Conservation (phyloP, 2,888 invertebrate genomes). For the Mimachlamys varia region DNA sequence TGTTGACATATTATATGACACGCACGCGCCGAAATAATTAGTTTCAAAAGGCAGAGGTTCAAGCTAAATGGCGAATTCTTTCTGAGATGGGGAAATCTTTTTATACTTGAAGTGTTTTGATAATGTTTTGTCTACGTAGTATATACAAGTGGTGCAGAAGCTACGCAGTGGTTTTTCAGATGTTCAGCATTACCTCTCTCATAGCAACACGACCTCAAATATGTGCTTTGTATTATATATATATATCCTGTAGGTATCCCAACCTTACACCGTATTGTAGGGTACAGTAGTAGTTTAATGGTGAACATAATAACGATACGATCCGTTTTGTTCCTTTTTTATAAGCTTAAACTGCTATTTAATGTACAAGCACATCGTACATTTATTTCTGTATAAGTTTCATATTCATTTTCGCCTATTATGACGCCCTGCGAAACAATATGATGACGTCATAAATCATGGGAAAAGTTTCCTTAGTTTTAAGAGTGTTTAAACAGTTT, state of each 20-base stretch:
- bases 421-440: too few species aligned
- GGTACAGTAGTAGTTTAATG: too few species aligned
- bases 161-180: background rate
- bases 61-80: constrained; percentile 36
- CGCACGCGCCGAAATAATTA: constrained; percentile 27
- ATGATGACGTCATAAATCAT: too few species aligned
- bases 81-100: background rate
- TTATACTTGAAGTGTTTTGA: constrained; percentile 36
- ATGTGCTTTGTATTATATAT: constrained; percentile 10
- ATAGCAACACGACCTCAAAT: constrained; percentile 26
- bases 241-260: background rate
- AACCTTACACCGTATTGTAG: background rate
- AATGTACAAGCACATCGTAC: too few species aligned
- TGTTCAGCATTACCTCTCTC: constrained; percentile 10
- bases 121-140: constrained; percentile 28
- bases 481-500: too few species aligned
- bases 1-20: constrained; percentile 27
- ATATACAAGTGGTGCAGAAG: background rate
- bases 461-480: too few species aligned
- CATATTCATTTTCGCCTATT: too few species aligned
- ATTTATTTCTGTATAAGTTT: too few species aligned
- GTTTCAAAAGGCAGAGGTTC: constrained; percentile 29
- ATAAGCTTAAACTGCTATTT: too few species aligned
- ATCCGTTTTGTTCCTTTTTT: too few species aligned
- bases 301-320: too few species aligned